Conservation (phyloP, 2,888 invertebrate species). For the Drosophila nr. medialis region DNA sequence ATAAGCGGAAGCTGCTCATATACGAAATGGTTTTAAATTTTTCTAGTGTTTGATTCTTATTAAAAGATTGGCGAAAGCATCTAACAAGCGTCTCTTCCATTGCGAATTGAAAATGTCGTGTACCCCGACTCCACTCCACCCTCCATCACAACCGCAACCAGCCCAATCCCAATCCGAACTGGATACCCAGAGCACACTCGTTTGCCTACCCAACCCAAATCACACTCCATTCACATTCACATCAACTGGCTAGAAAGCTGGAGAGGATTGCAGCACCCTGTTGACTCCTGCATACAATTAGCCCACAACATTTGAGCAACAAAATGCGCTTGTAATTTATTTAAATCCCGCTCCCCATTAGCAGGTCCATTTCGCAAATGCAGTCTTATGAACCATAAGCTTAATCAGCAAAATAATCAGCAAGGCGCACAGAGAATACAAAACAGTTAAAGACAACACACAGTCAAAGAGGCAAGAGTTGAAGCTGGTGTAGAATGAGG, state of each 20-base stretch:
- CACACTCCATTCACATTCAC: slow-evolving; percentile 63
- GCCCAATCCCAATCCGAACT: slow-evolving; percentile 18
- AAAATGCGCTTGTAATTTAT: slow-evolving; percentile 70
- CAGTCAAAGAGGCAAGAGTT: slow-evolving; percentile 14
- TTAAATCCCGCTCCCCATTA: slow-evolving; percentile 58
- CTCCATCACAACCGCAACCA: background rate
- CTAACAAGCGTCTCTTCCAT: slow-evolving; percentile 66
- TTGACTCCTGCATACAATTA: slow-evolving; percentile 74
- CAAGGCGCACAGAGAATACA: slow-evolving; percentile 24
- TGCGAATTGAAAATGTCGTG: slow-evolving; percentile 73
- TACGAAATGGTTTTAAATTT: slow-evolving; percentile 81
- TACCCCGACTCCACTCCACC: background rate
- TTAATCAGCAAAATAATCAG: slow-evolving; percentile 72
- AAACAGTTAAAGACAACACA: slow-evolving; percentile 23
- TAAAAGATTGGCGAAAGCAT: slow-evolving; percentile 79
- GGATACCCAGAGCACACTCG: slow-evolving; percentile 33
- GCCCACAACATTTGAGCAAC: slow-evolving; percentile 70
- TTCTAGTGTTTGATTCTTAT: slow-evolving; percentile 82
- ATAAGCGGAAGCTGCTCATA: slow-evolving; percentile 75
- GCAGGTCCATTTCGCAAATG: slow-evolving; percentile 49
- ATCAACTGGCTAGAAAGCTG: slow-evolving; percentile 22
- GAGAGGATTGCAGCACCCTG: slow-evolving; percentile 25
- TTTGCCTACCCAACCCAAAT: slow-evolving; percentile 52
- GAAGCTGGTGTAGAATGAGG: slow-evolving; percentile 15
- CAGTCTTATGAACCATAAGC: slow-evolving; percentile 73